Percentiles rank a stretch among this genome's conserved stretches.
phyloP scores from a whole-genome alignment of 2,888 invertebrate species.

The Tipula confusa region DNA sequence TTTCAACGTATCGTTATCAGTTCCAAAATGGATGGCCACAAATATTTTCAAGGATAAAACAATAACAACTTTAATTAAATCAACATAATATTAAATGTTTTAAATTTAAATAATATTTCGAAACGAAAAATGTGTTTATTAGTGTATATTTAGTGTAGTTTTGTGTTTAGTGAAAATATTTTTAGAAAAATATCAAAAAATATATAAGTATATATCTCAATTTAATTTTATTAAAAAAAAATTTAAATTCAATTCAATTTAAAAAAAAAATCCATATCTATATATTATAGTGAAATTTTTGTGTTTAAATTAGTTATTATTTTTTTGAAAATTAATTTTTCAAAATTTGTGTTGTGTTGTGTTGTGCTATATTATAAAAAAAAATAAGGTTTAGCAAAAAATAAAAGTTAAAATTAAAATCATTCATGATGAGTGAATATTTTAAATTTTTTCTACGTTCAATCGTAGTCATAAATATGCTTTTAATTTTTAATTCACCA shows the following conservation, averaged over 20 bases:
- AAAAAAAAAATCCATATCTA: not conserved
- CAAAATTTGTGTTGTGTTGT: not conserved
- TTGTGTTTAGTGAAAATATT: not conserved
- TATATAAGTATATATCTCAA: not conserved
- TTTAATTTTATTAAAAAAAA: slow-evolving; percentile 4
- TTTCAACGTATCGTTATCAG: not conserved
- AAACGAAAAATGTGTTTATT: not conserved
- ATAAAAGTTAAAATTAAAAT: not conserved
- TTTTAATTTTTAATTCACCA: slow-evolving; percentile 43
- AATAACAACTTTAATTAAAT: not conserved
- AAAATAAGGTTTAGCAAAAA: not conserved
- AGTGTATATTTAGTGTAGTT: not conserved
- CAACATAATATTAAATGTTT: not conserved
- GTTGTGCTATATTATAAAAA: no score
- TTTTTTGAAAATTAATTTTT: not conserved
- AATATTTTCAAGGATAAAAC: not conserved
- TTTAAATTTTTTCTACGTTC: slow-evolving; percentile 39
- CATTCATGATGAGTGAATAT: slow-evolving; percentile 37
- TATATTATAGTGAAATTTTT: not conserved
- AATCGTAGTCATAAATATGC: slow-evolving; percentile 41
- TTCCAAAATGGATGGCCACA: not conserved
- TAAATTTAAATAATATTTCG: not conserved
- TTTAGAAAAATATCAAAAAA: not conserved
- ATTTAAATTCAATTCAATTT: not conserved
- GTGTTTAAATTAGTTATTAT: not conserved